Evolutionary conservation across 1,140 invertebrate species (phyloP).

Genomic region (Babylonia areolata): DNA sequence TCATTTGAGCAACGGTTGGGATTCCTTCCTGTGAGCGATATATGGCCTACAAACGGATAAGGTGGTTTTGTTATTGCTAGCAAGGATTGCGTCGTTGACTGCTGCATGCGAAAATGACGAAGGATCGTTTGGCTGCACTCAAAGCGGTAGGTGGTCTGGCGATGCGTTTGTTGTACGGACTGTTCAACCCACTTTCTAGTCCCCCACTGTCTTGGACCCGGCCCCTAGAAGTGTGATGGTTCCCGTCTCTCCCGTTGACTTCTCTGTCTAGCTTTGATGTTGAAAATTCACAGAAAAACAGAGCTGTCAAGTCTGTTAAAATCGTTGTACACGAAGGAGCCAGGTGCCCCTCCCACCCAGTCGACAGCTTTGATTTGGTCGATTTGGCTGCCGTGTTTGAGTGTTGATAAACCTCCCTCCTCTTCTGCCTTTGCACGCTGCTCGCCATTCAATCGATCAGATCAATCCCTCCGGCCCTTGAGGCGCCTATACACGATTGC

Average conservation of each 20-base stretch:
- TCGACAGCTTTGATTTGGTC: conserved; percentile 22
- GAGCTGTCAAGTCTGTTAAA: neutral
- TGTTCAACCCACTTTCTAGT: conserved; percentile 26
- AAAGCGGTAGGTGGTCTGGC: conserved; percentile 87
- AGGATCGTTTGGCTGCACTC: conserved; percentile 97
- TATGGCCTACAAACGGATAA: conserved; percentile 45
- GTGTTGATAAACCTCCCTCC: conserved; percentile 26
- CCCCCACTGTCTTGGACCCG: conserved; percentile 26
- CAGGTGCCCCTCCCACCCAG: conserved; percentile 27
- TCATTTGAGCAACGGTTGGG: conserved; percentile 56
- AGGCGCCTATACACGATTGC: conserved; percentile 22
- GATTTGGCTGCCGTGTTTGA: conserved; percentile 12
- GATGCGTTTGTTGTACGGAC: conserved; percentile 15
- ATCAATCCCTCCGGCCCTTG: conserved; percentile 33
- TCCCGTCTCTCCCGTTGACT: conserved; percentile 12
- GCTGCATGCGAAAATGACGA: conserved; percentile 85
- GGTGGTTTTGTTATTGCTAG: conserved; percentile 41
- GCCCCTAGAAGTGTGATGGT: conserved; percentile 17
- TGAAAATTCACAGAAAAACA: neutral
- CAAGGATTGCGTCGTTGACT: conserved; percentile 27
- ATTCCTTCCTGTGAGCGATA: conserved; percentile 42
- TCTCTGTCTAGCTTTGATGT: neutral
- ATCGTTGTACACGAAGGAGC: neutral
- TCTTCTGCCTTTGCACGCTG: conserved; percentile 17
- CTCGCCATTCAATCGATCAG: conserved; percentile 37